Conservation (phyloP, 2,888 invertebrate genomes). For the Papilio demoleus region DNA sequence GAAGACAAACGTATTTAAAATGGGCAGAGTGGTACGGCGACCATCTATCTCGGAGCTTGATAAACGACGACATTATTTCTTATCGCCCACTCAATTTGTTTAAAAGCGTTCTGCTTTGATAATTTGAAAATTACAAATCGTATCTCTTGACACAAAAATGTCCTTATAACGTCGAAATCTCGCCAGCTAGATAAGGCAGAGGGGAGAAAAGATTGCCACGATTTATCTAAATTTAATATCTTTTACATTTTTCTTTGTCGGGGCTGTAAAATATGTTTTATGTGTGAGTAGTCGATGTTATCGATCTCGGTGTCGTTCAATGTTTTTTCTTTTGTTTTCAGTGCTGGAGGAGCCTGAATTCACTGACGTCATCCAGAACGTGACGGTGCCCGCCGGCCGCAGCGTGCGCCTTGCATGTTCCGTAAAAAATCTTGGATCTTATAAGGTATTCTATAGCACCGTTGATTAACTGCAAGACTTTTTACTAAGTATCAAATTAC, state of each 20-base stretch:
- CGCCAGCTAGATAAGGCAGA: constrained; percentile 63
- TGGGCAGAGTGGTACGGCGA: constrained; percentile 81
- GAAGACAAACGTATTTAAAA: constrained; percentile 84
- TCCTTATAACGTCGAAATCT: constrained; percentile 73
- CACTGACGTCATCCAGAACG: constrained; percentile 94
- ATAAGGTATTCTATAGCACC: constrained; percentile 87
- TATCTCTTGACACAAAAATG: constrained; percentile 79
- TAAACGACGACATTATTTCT: constrained; percentile 84
- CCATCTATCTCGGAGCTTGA: constrained; percentile 82
- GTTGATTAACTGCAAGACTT: too few relatives aligned
- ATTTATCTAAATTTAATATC: constrained; percentile 67
- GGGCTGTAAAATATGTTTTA: constrained; percentile 36
- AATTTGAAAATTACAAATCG: constrained; percentile 84
- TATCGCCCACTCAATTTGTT: constrained; percentile 84
- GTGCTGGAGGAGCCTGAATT: constrained; percentile 94
- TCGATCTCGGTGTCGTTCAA: constrained; percentile 33
- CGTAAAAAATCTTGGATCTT: constrained; percentile 94
- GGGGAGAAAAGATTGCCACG: constrained; percentile 56
- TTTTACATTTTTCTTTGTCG: constrained; percentile 44
- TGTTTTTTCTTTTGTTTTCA: constrained; percentile 58
- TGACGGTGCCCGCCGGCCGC: constrained; percentile 94
- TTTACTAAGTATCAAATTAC: background rate
- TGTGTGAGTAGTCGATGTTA: constrained; percentile 32
- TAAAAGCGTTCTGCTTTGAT: constrained; percentile 83
- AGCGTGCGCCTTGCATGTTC: constrained; percentile 95